These are phyloP conservation scores for Syngnathus floridae DNA, from an alignment of 2,113 vertebrate species.

Conservation along the genomic window DNA sequence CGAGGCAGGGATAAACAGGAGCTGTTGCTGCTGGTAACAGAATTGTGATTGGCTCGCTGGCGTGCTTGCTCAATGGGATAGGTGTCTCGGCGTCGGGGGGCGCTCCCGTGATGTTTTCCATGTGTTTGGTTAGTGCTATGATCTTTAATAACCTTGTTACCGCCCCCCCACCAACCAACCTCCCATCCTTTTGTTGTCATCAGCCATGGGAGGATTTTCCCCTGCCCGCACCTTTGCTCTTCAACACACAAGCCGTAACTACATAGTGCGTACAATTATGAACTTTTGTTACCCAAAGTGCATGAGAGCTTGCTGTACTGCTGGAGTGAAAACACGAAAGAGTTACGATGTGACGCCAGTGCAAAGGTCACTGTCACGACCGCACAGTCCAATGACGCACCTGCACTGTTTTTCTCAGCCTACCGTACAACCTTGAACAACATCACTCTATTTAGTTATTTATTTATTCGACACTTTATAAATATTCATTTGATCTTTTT, in stretches of 20 bases:
- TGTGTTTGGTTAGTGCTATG: slow-evolving; percentile 58
- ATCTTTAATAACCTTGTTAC: slow-evolving; percentile 67
- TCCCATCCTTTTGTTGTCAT: slow-evolving; percentile 46
- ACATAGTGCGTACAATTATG: slow-evolving; percentile 9
- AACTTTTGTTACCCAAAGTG: slow-evolving; percentile 38
- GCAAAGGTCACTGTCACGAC: slow-evolving; percentile 37
- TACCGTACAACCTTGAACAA: not conserved
- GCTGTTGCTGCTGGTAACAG: slow-evolving; percentile 76
- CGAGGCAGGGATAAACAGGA: slow-evolving; percentile 48
- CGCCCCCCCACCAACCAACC: slow-evolving; percentile 15
- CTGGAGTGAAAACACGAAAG: slow-evolving; percentile 29
- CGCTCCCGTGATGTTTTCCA: slow-evolving; percentile 58
- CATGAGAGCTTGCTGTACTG: slow-evolving; percentile 8
- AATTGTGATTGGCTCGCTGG: slow-evolving; percentile 60
- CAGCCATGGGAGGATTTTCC: slow-evolving; percentile 8
- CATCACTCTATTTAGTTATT: not conserved
- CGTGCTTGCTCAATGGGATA: slow-evolving; percentile 59
- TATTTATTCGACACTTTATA: too few relatives aligned
- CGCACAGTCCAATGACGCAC: slow-evolving; percentile 15
- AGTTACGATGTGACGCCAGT: slow-evolving; percentile 12
- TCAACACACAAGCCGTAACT: not conserved
- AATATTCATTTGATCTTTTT: too few relatives aligned
- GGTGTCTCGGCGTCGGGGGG: slow-evolving; percentile 47
- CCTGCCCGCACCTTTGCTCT: not conserved
- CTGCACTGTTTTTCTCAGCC: slow-evolving; percentile 4